These are phyloP conservation scores for Adelphocoris suturalis DNA, from an alignment of 2,888 invertebrate species.

Conservation along the genomic window DNA sequence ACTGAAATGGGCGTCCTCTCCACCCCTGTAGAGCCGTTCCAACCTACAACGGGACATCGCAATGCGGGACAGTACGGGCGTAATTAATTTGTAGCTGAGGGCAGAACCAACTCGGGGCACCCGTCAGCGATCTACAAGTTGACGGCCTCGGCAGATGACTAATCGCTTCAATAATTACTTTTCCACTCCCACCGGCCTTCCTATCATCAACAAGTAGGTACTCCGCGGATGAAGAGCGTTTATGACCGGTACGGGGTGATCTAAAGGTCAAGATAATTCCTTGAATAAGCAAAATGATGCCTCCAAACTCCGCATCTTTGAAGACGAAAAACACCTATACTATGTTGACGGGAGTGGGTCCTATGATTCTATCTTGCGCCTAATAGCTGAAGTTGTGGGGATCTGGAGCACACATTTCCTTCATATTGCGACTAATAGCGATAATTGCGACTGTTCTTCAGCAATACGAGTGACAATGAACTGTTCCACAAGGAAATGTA, in stretches of 20 bases:
- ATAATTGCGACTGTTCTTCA: too few relatives aligned
- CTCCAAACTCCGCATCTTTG: background rate
- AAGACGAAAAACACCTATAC: background rate
- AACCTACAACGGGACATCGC: conserved; percentile 7
- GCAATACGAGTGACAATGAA: too few relatives aligned
- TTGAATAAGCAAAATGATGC: background rate
- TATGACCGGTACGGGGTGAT: background rate
- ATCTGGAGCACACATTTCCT: too few relatives aligned
- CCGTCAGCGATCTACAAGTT: conserved; percentile 28
- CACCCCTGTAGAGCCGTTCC: background rate
- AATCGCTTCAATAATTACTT: conserved; percentile 39
- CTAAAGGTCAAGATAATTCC: background rate
- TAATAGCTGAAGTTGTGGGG: too few relatives aligned
- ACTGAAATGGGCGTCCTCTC: conserved; percentile 22
- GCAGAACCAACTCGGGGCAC: background rate
- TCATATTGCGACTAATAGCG: too few relatives aligned
- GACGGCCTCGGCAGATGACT: conserved; percentile 36
- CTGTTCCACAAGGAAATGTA: too few relatives aligned
- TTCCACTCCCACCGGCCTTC: background rate
- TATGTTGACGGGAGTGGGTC: too few relatives aligned
- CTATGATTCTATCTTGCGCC: too few relatives aligned
- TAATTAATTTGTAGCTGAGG: conserved; percentile 27
- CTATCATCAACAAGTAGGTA: conserved; percentile 21
- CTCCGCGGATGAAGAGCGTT: background rate
- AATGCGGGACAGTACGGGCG: conserved; percentile 2